A percentile compares a stretch with the other conserved stretches of the same genome.
These are phyloP conservation scores for Dichetophora obliterata DNA, from an alignment of 2,888 invertebrate genomes.

Conservation along the genomic window DNA sequence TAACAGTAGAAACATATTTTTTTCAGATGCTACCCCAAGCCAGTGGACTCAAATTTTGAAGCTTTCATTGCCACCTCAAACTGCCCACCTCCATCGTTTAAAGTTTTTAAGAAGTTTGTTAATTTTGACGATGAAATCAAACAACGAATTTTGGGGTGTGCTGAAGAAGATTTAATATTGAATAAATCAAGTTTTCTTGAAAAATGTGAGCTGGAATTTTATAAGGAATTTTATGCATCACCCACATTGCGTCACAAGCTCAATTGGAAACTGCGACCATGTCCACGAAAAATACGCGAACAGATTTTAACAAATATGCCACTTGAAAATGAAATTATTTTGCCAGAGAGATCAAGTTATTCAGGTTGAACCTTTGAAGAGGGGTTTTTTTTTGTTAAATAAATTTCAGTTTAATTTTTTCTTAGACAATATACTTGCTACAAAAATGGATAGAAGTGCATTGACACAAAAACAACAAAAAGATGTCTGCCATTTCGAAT, in stretches of 20 bases:
- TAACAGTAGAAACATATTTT: too few species aligned
- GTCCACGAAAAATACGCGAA: constrained; percentile 6
- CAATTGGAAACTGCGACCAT: constrained; percentile 20
- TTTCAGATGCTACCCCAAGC: neutral
- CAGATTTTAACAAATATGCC: constrained; percentile 4
- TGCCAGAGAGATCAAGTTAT: neutral
- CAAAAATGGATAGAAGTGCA: neutral
- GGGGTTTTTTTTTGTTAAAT: neutral
- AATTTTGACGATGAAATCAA: constrained; percentile 11
- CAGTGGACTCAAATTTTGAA: neutral
- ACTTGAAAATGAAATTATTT: neutral
- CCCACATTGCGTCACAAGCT: neutral
- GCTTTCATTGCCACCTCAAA: neutral
- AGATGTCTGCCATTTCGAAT: neutral
- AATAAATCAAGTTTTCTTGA: neutral
- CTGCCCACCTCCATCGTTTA: neutral
- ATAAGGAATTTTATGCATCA: constrained; percentile 17
- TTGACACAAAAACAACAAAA: neutral
- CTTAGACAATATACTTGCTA: neutral
- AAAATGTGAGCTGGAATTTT: neutral
- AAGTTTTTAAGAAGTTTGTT: constrained; percentile 12
- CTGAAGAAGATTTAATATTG: neutral
- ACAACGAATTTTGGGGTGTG: neutral
- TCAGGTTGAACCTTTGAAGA: neutral
- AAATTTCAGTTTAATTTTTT: neutral